phyloP scores from a whole-genome alignment of 2,888 invertebrate species.

The Ichneumoninae sp. region DNA sequence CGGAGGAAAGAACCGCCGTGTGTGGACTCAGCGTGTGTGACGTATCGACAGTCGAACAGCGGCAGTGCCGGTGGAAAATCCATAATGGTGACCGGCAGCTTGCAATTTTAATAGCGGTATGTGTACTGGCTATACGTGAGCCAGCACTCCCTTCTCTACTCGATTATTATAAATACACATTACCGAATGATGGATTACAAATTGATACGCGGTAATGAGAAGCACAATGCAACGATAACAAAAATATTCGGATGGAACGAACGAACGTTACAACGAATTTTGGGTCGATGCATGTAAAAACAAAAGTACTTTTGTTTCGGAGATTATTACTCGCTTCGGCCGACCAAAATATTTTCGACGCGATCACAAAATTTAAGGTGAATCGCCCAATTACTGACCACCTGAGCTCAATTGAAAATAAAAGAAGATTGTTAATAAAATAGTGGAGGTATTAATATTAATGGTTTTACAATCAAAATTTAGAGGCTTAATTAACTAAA shows the following conservation, averaged over 20 bases:
- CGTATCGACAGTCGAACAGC: constrained; percentile 36
- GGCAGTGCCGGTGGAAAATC: constrained; percentile 42
- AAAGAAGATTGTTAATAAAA: no score
- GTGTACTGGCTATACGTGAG: not conserved
- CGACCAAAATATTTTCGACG: not conserved
- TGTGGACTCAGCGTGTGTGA: constrained; percentile 21
- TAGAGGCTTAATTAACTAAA: no score
- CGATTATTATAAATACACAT: not conserved
- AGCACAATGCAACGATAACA: not conserved
- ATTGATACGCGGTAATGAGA: not conserved
- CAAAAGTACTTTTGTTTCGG: not conserved
- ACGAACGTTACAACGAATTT: not conserved
- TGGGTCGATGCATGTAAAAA: not conserved
- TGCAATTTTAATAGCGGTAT: not conserved
- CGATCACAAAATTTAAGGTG: not conserved
- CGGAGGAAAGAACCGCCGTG: not conserved
- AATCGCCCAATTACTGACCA: no score
- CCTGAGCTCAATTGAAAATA: no score
- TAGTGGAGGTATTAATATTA: no score
- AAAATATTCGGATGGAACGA: not conserved
- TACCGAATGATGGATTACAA: not conserved
- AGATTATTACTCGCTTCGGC: not conserved
- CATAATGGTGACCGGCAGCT: constrained; percentile 50
- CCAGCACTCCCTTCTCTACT: not conserved
- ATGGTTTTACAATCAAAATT: no score